These are phyloP conservation scores for Drosophila sp. DNA, from an alignment of 1,140 invertebrate species.

Conservation along the genomic window DNA sequence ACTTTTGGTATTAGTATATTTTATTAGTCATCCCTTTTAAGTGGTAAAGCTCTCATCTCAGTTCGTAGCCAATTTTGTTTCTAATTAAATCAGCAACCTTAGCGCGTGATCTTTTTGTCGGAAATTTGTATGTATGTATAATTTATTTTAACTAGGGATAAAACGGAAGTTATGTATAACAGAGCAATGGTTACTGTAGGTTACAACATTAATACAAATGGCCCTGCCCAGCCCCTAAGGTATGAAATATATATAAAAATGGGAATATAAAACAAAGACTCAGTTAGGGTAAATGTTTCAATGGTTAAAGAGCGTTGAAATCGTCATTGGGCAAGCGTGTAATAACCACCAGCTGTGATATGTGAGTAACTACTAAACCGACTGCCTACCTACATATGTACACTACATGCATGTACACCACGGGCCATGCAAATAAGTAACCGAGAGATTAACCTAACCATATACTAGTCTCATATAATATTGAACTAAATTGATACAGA, in stretches of 20 bases:
- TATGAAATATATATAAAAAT: neutral
- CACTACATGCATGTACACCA: too few species aligned
- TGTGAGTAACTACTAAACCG: neutral
- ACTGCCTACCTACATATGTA: neutral
- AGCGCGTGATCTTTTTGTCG: neutral
- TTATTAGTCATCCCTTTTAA: too few species aligned
- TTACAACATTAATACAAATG: neutral
- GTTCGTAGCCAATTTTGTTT: too few species aligned
- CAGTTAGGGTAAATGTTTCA: neutral
- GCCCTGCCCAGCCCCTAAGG: neutral
- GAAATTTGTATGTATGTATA: neutral
- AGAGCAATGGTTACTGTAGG: too few species aligned
- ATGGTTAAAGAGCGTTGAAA: conserved; percentile 6
- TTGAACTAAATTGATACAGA: too few species aligned
- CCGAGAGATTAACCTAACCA: too few species aligned
- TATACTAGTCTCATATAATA: too few species aligned
- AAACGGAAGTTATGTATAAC: neutral
- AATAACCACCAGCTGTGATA: conserved; percentile 10
- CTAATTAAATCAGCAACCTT: too few species aligned
- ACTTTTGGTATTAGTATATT: too few species aligned
- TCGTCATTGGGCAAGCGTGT: conserved; percentile 11
- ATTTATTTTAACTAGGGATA: neutral
- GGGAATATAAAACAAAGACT: neutral
- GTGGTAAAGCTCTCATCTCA: too few species aligned
- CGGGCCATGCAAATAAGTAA: too few species aligned